These are phyloP conservation scores for Semicossyphus pulcher DNA, from an alignment of 2,113 vertebrate genomes.

Conservation along the genomic window DNA sequence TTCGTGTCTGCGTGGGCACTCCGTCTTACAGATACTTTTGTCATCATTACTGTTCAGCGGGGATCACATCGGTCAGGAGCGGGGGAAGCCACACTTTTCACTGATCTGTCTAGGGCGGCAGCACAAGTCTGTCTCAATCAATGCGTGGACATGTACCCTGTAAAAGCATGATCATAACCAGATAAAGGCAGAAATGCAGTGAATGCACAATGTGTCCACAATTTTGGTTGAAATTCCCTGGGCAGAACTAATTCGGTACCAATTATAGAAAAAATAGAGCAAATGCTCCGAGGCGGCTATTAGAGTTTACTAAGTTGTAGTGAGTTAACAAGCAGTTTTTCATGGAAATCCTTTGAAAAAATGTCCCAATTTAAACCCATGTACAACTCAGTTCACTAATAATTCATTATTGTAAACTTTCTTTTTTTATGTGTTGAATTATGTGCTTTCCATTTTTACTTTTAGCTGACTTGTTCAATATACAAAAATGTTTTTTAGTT, in stretches of 20 bases:
- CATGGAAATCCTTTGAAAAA: not conserved
- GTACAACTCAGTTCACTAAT: too few species aligned
- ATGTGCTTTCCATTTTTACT: too few species aligned
- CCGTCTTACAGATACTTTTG: constrained; percentile 56
- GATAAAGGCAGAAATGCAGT: not conserved
- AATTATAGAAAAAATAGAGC: not conserved
- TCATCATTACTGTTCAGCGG: constrained; percentile 60
- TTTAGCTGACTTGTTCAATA: too few species aligned
- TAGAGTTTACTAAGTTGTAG: not conserved
- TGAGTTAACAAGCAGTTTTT: too few species aligned
- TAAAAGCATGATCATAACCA: not conserved
- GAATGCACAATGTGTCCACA: too few species aligned
- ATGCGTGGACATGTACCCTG: not conserved
- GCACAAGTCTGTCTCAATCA: constrained; percentile 50
- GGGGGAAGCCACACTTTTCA: constrained; percentile 45
- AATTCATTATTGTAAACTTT: not conserved
- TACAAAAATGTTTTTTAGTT: too few species aligned
- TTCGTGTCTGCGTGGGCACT: constrained; percentile 40
- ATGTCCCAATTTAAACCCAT: too few species aligned
- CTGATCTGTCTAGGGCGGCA: constrained; percentile 37
- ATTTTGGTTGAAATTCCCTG: not conserved
- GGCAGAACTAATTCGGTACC: too few species aligned
- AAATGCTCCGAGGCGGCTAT: not conserved
- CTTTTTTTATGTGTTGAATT: too few species aligned
- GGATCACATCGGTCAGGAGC: constrained; percentile 59